Evolutionary conservation across 2,113 vertebrate species (phyloP), one percentile per base, ranked within the genome.

Genomic region (Mustela lutreola): DNA sequence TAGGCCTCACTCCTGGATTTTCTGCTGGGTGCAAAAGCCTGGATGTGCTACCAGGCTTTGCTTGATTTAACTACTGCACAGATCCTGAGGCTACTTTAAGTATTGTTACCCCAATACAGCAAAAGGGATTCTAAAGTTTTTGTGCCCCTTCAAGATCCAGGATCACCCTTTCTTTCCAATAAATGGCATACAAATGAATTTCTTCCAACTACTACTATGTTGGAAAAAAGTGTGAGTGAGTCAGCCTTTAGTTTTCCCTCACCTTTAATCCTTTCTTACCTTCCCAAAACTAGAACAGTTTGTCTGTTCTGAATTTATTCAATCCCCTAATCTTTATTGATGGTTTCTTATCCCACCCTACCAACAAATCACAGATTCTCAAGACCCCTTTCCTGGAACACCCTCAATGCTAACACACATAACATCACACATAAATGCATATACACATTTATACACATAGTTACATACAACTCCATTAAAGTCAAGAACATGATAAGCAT

Each of bases 401-500:
- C 1, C 12, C 53, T 53, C 73, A 78, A 78, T 39, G 53, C 31
- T 36, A 31, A 50, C 67, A 56, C 10, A 53, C 5, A 53, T 50
- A 53, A 53, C 4, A 75, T 12, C 45, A n/a, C 26, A 56, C 24
- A 45, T 24, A 39, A 26, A 36, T 28, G 33, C 16, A 71, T 4
- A 63, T 36, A 79, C 18, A 78, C 15, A 70, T 62, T 86, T 18
- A 80, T 9, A 67, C 58, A 85, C 21, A 82, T 4, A 58, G 36
- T 19, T 89, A 67, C 63, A 70, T 8, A 93, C 6, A 67, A 84
- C 58, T 76, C 24, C 33, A 53, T 71, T 89, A 82, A 85, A 65
- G 28, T 94, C 73, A 85, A 39, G 50, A 95, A 96, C 50, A 48
- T n/a, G 70, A 89, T 78, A 76, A 85, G 24, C 19, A 86, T 81